A percentile compares a stretch with the other conserved stretches of the same genome.
Evolutionary conservation across 2,797 vertebrate genomes (phyloP).

Genomic region (Tiaroga cobitis): DNA sequence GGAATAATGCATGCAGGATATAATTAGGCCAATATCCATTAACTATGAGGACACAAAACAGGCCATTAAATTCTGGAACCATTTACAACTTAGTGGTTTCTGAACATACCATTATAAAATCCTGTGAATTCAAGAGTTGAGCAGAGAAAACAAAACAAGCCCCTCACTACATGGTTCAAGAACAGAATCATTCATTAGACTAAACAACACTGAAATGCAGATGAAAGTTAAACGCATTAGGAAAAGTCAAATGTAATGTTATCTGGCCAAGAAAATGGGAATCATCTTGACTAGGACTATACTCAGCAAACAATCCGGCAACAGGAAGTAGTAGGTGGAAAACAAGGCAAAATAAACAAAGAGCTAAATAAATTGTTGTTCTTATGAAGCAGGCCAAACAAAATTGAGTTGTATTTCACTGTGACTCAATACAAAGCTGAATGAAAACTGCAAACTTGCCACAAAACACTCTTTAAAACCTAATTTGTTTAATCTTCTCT

Average conservation of each 20-base stretch:
- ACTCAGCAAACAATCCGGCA: conserved; percentile 9
- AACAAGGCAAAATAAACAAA: conserved; percentile 7
- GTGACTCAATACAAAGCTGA: background rate
- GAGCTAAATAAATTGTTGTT: conserved; percentile 10
- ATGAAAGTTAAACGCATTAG: background rate
- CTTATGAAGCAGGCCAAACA: conserved; percentile 3
- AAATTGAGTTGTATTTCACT: background rate
- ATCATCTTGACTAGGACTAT: background rate
- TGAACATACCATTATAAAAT: background rate
- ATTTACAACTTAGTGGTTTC: conserved; percentile 1
- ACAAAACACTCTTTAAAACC: background rate
- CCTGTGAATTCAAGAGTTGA: conserved; percentile 14
- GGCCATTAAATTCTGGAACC: conserved; percentile 19
- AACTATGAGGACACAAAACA: conserved; percentile 16
- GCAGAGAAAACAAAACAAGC: background rate
- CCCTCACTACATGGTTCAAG: background rate
- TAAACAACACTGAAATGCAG: background rate
- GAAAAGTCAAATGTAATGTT: background rate
- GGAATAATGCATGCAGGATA: conserved; percentile 12
- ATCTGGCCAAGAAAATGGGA: background rate
- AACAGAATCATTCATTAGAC: background rate
- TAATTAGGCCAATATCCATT: conserved; percentile 24
- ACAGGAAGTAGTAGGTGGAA: background rate
- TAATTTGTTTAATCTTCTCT: background rate
- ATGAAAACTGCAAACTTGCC: background rate